phyloP scores from a whole-genome alignment of 1,140 invertebrate genomes.

The Achatina immaculata region DNA sequence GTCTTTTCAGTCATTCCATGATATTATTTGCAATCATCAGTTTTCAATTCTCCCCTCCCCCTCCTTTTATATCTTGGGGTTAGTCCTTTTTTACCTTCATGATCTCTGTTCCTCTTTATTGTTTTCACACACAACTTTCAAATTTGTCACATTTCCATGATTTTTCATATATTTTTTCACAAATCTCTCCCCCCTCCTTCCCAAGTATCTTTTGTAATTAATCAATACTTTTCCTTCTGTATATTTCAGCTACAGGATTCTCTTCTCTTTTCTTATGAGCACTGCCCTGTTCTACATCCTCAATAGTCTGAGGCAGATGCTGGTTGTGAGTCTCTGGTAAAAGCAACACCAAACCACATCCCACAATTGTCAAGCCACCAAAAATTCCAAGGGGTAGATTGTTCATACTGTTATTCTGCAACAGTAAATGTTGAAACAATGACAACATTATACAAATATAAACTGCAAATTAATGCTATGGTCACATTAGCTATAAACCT shows the following conservation, averaged over 20 bases:
- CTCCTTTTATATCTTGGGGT: too few species aligned
- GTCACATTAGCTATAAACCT: background rate
- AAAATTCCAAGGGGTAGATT: slow-evolving; percentile 54
- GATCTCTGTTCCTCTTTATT: too few species aligned
- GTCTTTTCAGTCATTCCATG: too few species aligned
- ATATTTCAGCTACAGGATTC: background rate
- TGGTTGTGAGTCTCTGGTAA: slow-evolving; percentile 61
- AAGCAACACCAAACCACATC: slow-evolving; percentile 48
- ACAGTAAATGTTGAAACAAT: background rate
- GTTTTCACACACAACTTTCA: too few species aligned
- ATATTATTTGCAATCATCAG: too few species aligned
- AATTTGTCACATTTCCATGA: too few species aligned
- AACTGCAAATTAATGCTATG: background rate
- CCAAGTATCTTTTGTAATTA: too few species aligned
- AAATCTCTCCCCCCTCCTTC: too few species aligned
- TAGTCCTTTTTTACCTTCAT: too few species aligned
- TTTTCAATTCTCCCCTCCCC: too few species aligned
- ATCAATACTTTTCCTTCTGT: too few species aligned
- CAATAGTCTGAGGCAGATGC: slow-evolving; percentile 56
- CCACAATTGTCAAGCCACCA: slow-evolving; percentile 53
- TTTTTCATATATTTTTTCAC: too few species aligned
- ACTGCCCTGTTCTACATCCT: slow-evolving; percentile 49
- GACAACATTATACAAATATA: background rate
- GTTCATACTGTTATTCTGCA: slow-evolving; percentile 39
- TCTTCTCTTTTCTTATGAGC: background rate